Base-by-base conservation (phyloP, 2,113 vertebrate species). In the Recurvirostra avosetta region DNA sequence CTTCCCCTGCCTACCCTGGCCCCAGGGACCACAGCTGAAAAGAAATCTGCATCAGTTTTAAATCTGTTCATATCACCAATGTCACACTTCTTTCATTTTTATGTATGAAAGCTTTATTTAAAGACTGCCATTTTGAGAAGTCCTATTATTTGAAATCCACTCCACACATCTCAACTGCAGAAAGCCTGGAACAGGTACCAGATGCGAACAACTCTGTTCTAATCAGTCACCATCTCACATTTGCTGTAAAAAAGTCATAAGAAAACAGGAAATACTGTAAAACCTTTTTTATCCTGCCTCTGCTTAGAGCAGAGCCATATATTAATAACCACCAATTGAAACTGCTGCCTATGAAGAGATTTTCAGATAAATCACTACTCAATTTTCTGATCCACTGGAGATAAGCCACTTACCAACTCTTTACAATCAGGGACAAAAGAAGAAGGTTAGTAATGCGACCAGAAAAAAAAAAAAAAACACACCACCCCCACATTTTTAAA, bases 371-470 rank as follows among this genome's bases (percentile, higher is more conserved):
- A 93, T 55, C 72, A 85, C 40, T 76, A 77, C 21, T 65, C 71
- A 85, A 43, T 95, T 81, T 91, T 87, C 92, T 80, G 78, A 91
- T 73, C 66, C 74, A 50, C 50, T 79, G 71, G 67, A 90, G 77
- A 95, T 68, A 96, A 95, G 71, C 62, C 55, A 67, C 68, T 94
- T 78, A 63, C 8, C 53, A 66, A 50, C 45, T 82, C 80, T 85
- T 95, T 58, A 92, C 74, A 92, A 76, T 0, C 70, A 45, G 43
- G 79, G n/a, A 89, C 52, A 88, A 90, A 92, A 92, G 49, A 47
- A 22, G 27, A 41, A 90, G 80, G 43, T 79, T 76, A 94, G 76
- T 65, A 84, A 76, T 15, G 59, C 55, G 52, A 82, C 29, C 20
- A 49, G n/a, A 43, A 83, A 62, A 58, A n/a, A 1, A 50, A 36